These are phyloP conservation scores for Balaenoptera acutorostrata DNA, from an alignment of 2,113 vertebrate species.

Conservation along the genomic window DNA sequence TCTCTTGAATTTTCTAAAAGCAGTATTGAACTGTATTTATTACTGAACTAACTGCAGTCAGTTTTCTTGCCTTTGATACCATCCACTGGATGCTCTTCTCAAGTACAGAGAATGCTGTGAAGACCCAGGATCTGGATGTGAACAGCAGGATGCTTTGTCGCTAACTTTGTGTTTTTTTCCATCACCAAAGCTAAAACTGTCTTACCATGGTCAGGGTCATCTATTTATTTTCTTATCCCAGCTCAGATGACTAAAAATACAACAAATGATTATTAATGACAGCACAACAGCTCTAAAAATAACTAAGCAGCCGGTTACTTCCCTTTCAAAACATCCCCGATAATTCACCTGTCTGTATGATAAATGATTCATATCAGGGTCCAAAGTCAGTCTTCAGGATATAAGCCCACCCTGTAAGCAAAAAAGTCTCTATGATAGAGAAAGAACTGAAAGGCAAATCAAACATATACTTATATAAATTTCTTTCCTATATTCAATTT, in stretches of 20 bases:
- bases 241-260: neutral
- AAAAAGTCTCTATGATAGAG: neutral
- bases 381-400: constrained; percentile 3
- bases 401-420: neutral
- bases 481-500: neutral
- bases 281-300: constrained; percentile 20
- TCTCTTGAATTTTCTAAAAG: neutral
- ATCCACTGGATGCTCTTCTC: neutral
- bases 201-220: neutral
- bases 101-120: neutral
- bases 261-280: constrained; percentile 38
- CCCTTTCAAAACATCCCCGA: neutral
- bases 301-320: neutral
- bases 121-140: neutral
- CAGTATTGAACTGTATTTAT: neutral
- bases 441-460: neutral
- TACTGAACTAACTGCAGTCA: neutral
- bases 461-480: neutral
- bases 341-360: constrained; percentile 21
- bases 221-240: neutral
- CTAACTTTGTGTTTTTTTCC: neutral
- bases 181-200: neutral
- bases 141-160: neutral
- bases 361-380: neutral
- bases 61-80: neutral